Base-by-base conservation (phyloP, 2,113 vertebrate genomes). In the Dinomys branickii region DNA sequence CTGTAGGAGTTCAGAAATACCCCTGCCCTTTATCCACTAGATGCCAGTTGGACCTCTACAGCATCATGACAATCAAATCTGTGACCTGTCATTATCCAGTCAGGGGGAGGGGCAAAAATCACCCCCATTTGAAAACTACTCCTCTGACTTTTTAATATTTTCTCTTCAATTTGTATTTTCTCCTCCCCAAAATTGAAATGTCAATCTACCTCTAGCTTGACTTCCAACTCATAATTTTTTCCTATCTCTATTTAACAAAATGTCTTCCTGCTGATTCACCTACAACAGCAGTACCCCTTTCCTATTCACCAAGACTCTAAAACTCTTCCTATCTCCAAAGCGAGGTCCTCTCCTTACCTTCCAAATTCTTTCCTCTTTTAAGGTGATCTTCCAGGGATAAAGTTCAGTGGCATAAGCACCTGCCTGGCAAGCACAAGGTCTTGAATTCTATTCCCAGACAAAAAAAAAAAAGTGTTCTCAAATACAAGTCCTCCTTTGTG, bases 1-100 rank as follows among this genome's bases (percentile, higher is more conserved):
- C 26, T 16, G 54, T 0, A 41, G n/a, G 38, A 35, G 3, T 14
- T 24, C 14, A 71, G 44, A 41, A 52, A 22, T 13, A 7, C 2
- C 22, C 63, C 14, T n/a, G 50, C 50, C 14, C 52, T 41, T 88
- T 33, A 8, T 56, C 65, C 33, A n/a, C 16, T 19, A 69, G 65
- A n/a, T 69, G 67, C 19, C n/a, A 30, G 41, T 3, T 33, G 41
- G 5, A 26, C 59, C 59, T 50, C 30, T 12, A 30, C 41, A 41
- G 56, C 22, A 44, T 35, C 2, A 7, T 26, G 69, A 93, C 56
- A 73, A 20, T 35, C 47, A 54, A 77, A 52, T 69, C 4, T 13
- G 44, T 65, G 30, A 85, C 69, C 52, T 28, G 75, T 54, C 22
- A 5, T 14, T 44, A 56, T 12, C 69, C 65, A 9, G 5, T 47